phyloP scores from a whole-genome alignment of 2,888 invertebrate species.

The Agrotis clavis region DNA sequence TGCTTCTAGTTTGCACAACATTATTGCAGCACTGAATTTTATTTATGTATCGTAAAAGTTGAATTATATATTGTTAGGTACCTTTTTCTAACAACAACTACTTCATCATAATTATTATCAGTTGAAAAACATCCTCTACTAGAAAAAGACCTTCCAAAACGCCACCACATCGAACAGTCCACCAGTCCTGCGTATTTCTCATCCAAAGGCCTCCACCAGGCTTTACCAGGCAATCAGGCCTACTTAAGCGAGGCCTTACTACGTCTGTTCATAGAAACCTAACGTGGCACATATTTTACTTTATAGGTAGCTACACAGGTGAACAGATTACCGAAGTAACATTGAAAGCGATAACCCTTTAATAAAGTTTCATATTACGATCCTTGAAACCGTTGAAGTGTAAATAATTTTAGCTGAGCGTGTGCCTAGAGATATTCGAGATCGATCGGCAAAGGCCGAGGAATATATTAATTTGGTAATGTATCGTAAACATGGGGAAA shows the following conservation, averaged over 20 bases:
- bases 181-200: no score
- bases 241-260: neutral
- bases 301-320: constrained; percentile 3
- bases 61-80: no score
- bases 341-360: constrained; percentile 50
- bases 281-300: neutral
- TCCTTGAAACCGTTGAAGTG: constrained; percentile 64
- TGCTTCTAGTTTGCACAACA: no score
- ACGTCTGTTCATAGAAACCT: neutral
- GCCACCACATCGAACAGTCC: no score
- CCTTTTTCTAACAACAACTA: no score
- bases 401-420: constrained; percentile 54
- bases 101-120: no score
- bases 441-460: constrained; percentile 44
- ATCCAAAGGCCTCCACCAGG: no score
- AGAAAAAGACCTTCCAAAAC: no score
- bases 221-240: neutral
- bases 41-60: no score
- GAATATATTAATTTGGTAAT: constrained; percentile 52
- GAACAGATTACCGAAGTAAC: constrained; percentile 32
- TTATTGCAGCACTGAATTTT: no score
- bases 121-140: no score
- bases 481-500: constrained; percentile 42
- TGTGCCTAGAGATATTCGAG: constrained; percentile 55
- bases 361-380: constrained; percentile 65